Conservation (phyloP, 30 jellyfish, hydroid and myxozoan genomes). For the Nemopilema nomurai region DNA sequence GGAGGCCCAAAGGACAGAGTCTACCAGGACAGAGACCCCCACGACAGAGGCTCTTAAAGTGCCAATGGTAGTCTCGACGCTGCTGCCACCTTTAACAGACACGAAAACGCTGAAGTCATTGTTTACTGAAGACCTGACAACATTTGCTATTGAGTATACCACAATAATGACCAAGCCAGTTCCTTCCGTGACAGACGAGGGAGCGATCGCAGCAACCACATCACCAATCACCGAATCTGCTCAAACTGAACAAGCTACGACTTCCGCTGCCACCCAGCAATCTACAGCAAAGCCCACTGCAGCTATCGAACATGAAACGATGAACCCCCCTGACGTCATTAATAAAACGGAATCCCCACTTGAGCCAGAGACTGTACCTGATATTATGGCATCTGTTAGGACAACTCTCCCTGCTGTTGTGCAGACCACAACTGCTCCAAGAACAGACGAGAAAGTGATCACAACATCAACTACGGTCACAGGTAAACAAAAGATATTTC, state of each 20-base stretch:
- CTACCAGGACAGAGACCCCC: background rate
- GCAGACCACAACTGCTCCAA: background rate
- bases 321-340: background rate
- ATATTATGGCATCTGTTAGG: too few species aligned
- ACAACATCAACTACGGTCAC: slow-evolving; percentile 1
- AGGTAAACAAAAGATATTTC: background rate
- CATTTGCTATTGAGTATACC: background rate
- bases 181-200: background rate
- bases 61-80: background rate
- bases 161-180: background rate
- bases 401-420: background rate
- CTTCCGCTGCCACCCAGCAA: background rate
- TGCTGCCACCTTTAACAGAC: background rate
- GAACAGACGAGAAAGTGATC: background rate
- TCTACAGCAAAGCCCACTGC: background rate
- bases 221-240: background rate
- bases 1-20: background rate
- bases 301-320: background rate
- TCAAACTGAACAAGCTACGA: background rate
- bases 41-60: slow-evolving; percentile 10
- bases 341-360: background rate
- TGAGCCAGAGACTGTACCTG: slow-evolving; percentile 2
- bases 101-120: background rate
- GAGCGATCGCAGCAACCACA: background rate
- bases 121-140: background rate